Base-by-base conservation (phyloP, 2,113 vertebrate genomes). In the Sceloporus undulatus region DNA sequence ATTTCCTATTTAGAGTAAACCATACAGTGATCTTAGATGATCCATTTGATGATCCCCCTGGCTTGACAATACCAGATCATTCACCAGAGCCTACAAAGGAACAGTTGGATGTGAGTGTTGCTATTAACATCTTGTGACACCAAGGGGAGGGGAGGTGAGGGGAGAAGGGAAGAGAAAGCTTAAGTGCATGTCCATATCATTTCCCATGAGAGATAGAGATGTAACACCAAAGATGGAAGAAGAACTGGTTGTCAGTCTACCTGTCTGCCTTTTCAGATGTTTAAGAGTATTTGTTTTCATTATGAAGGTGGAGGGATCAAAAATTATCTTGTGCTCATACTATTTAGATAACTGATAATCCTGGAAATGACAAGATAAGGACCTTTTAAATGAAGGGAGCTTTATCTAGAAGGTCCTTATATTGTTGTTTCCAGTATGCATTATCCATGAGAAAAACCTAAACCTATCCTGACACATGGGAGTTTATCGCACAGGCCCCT, bases 21-120 rank as follows among this genome's bases (percentile, higher is more conserved):
- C 99, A 99, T 92, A 99, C 98, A 0, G 98, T 99, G 66, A 98
- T 99, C 95, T 96, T 99, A 92, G 99, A 99, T 59, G 99, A 99
- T 92, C 99, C 99, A 0, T 99, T 98, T 93, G 98, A 99, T 93
- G 99, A 99, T 82, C 99, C 99, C 7, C 94, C 97, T 74, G 97
- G 97, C 89, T 95, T 99, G 80, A 95, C 95, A 23, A 93, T 99
- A 90, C 99, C 99, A 7, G 98, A 99, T 94, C 95, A 96, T 52
- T 99, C 99, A 5, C 99, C 99, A 70, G 98, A 99, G 85, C 98
- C 99, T 70, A 99, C 98, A 16, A 98, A 96, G 92, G 98, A 98
- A 21, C 99, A 99, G 90, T 95, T 99, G 0, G 98, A 99, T 92
- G 99, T 99, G 92, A 98, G 98, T 97, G 52, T 80, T 87, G 0